Conservation (phyloP, 1,140 invertebrate genomes). For the Sminthurinus signatus region DNA sequence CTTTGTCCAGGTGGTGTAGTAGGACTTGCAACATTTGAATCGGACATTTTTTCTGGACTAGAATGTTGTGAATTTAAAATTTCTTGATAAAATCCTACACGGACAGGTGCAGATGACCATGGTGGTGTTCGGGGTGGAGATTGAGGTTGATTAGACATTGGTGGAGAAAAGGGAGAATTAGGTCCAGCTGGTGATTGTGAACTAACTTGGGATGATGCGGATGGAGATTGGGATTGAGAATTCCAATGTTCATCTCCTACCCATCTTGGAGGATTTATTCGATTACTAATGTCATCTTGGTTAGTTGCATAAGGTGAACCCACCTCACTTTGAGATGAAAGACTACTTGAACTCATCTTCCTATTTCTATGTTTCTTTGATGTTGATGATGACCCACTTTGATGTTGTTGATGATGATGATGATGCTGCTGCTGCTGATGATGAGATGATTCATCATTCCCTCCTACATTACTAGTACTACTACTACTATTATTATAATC, state of each 20-base stretch:
- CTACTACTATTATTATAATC: too few species aligned
- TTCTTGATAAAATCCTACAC: conserved; percentile 41
- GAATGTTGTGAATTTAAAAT: conserved; percentile 32
- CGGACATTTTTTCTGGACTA: conserved; percentile 38
- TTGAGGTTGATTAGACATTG: conserved; percentile 23
- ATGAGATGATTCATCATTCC: too few species aligned
- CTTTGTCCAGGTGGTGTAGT: conserved; percentile 26
- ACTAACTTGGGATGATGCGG: conserved; percentile 34
- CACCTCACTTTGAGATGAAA: conserved; percentile 36
- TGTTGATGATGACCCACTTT: not conserved
- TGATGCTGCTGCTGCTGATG: too few species aligned
- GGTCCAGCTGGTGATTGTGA: conserved; percentile 39
- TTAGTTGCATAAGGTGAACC: conserved; percentile 26
- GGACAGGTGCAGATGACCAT: conserved; percentile 33
- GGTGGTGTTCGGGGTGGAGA: conserved; percentile 29
- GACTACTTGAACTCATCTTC: conserved; percentile 31
- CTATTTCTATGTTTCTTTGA: conserved; percentile 30
- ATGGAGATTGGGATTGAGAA: conserved; percentile 36
- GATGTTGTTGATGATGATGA: not conserved
- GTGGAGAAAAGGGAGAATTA: conserved; percentile 38
- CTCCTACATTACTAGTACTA: too few species aligned
- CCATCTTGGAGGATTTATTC: conserved; percentile 36
- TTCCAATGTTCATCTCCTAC: conserved; percentile 36
- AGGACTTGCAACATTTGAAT: conserved; percentile 29
- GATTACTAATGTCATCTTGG: conserved; percentile 17